Percentiles rank a stretch among this genome's conserved stretches.
Conservation (phyloP, 1,140 invertebrate genomes). For the Drepana arcuata region DNA sequence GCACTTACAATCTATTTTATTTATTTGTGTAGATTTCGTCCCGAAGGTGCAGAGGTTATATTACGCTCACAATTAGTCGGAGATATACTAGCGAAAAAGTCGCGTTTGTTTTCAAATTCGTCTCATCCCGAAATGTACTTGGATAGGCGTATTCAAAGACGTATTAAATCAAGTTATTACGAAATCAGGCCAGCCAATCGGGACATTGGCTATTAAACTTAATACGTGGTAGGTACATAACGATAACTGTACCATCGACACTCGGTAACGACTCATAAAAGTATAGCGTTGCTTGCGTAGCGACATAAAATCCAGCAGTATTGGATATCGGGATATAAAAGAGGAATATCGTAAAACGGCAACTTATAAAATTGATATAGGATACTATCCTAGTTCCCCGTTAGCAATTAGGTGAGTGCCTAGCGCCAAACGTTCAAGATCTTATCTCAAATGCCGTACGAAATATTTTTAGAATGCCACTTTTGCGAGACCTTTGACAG, state of each 20-base stretch:
- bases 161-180: no score
- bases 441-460: background rate
- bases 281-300: conserved; percentile 28
- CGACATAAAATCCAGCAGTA: conserved; percentile 32
- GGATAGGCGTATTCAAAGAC: background rate
- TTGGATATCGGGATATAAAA: conserved; percentile 40
- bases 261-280: conserved; percentile 32
- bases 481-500: background rate
- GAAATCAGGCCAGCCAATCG: no score
- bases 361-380: conserved; percentile 9
- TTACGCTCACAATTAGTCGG: background rate
- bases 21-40: background rate
- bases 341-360: conserved; percentile 29
- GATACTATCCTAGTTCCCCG: no score
- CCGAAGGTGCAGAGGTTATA: background rate
- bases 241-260: conserved; percentile 34
- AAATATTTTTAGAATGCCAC: conserved; percentile 4
- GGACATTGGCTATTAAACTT: conserved; percentile 30
- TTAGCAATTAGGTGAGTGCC: no score
- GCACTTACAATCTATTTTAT: no score
- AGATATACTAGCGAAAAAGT: background rate
- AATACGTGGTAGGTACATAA: conserved; percentile 36
- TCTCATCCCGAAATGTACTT: background rate
- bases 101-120: background rate
- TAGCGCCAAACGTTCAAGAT: background rate